Conservation (phyloP, 2,888 invertebrate genomes). For the Andrena trimmerana region DNA sequence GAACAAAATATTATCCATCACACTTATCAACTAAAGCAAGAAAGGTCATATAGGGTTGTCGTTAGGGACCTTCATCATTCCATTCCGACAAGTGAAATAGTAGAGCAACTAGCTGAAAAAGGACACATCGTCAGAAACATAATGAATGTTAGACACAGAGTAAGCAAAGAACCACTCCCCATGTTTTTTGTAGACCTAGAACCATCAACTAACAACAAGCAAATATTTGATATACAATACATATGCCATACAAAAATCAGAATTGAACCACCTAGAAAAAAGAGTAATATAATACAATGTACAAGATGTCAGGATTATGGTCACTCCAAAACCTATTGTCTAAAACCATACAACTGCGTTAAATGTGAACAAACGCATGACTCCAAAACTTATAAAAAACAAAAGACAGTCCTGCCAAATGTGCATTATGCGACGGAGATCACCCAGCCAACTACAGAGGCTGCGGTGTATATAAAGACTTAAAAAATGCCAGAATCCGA, state of each 20-base stretch:
- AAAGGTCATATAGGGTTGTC: slow-evolving; percentile 8
- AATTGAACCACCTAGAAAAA: slow-evolving; percentile 9
- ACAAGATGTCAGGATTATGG: too few species aligned
- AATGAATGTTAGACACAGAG: neutral
- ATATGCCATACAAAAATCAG: neutral
- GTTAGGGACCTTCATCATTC: neutral
- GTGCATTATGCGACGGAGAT: too few species aligned
- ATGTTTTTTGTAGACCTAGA: neutral
- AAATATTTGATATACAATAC: neutral
- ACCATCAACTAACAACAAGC: neutral
- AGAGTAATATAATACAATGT: too few species aligned
- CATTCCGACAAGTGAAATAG: neutral
- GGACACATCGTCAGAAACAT: slow-evolving; percentile 6
- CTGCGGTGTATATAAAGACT: too few species aligned
- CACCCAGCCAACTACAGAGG: too few species aligned
- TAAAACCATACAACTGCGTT: too few species aligned
- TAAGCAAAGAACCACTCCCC: slow-evolving; percentile 2
- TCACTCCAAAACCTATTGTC: too few species aligned
- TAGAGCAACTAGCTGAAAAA: neutral
- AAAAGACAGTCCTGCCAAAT: too few species aligned
- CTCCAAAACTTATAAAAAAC: too few species aligned
- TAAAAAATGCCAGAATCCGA: too few species aligned
- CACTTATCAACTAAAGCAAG: slow-evolving; percentile 4
- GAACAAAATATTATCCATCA: neutral
- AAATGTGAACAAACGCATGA: too few species aligned